Percentiles rank a stretch among this genome's conserved stretches.
Conservation (phyloP, 2,888 invertebrate species). For the Phalangium opilio region DNA sequence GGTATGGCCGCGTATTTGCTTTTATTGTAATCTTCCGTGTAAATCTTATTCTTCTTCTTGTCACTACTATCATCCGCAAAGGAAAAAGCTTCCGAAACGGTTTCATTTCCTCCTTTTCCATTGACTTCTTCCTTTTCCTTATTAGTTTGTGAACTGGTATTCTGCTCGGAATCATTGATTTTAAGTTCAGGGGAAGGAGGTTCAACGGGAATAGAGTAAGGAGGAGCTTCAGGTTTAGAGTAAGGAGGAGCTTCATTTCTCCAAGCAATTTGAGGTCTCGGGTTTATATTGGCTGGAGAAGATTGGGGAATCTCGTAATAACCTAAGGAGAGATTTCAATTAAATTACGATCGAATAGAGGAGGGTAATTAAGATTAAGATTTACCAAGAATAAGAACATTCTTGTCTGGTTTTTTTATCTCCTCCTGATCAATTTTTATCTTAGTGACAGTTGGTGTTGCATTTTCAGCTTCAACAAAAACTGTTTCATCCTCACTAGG, state of each 20-base stretch:
- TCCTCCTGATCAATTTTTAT: too few species aligned
- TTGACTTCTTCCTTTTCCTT: background rate
- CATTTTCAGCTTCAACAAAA: too few species aligned
- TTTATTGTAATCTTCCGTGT: background rate
- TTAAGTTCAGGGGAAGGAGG: too few species aligned
- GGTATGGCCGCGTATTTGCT: background rate
- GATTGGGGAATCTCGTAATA: slow-evolving; percentile 26
- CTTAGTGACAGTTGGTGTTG: too few species aligned
- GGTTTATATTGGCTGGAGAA: slow-evolving; percentile 12
- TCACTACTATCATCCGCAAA: background rate
- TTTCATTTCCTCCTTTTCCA: background rate
- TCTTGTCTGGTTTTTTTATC: too few species aligned
- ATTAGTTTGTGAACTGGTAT: too few species aligned
- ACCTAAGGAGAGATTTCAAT: slow-evolving; percentile 10
- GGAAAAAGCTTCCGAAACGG: background rate
- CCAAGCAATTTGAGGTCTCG: slow-evolving; percentile 14
- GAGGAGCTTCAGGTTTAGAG: background rate
- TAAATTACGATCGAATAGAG: too few species aligned
- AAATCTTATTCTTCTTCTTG: background rate
- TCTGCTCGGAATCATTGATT: too few species aligned
- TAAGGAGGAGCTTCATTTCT: background rate
- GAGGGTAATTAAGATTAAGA: too few species aligned
- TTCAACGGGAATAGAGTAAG: background rate
- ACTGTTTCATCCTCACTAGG: too few species aligned
- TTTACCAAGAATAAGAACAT: too few species aligned